Base-by-base conservation (phyloP, 2,113 vertebrate genomes). In the Columba janthina region DNA sequence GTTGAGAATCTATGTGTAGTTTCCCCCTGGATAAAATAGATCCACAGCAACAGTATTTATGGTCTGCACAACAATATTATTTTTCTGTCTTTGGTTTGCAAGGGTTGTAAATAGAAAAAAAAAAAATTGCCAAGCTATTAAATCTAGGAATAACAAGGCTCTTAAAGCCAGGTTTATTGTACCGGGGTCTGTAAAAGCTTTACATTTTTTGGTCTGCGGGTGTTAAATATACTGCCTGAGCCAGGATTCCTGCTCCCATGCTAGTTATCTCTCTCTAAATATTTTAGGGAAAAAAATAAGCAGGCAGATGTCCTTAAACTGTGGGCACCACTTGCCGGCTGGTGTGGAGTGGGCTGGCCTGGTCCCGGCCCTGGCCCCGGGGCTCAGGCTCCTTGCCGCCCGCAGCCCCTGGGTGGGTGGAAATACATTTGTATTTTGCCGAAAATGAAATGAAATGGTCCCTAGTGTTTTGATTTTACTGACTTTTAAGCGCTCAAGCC, bases 261-360 rank as follows among this genome's bases (percentile, higher is more conserved):
- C 69, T 92, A 71, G 96, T 97, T 94, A 92, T 96, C 82, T 51
- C 57, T 25, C 36, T 24, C n/a, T 4, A 74, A n/a, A 71, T 92
- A 89, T 88, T 82, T 82, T 4, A 34, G 53, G 66, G 62, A 82
- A 60, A 40, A 75, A 22, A 12, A 0, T 10, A 6, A 42, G 96
- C 85, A 75, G 98, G 95, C 96, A 94, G 93, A 96, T 93, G 97
- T 97, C 98, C 81, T 88, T 92, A 94, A 97, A 93, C 92, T 87
- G 95, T 97, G 96, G 97, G 95, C 95, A 88, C 98, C 97, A 97
- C 97, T 98, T 98, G 97, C 97, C 96, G 98, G 97, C 60, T 11
- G 85, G 54, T 24, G 67, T 29, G 12, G 60, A 9, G 53, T 21
- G 42, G 42, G 34, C 32, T 3, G 48, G 36, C 2, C 31, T 7